Conservation (phyloP, 2,113 vertebrate genomes). For the Nannobrachium achirus region DNA sequence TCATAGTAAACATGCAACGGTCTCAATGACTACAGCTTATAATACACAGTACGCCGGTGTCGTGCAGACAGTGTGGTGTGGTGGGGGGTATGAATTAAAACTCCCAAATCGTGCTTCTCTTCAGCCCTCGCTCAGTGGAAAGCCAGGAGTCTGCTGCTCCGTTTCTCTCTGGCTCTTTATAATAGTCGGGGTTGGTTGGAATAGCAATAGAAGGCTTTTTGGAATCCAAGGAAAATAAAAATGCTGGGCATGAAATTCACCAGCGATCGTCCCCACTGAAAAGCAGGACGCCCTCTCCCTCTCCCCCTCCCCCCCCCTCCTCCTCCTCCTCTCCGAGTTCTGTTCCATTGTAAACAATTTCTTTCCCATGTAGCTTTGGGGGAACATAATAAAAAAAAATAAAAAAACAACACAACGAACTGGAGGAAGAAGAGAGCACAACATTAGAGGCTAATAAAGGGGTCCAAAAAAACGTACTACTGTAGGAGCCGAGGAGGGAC, state of each 20-base stretch:
- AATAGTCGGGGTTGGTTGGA: constrained; percentile 49
- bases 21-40: too few relatives aligned
- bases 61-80: too few relatives aligned
- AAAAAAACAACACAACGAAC: constrained; percentile 8
- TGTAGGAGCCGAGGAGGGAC: constrained; percentile 30
- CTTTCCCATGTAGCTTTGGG: constrained; percentile 67
- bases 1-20: too few relatives aligned
- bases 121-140: too few relatives aligned
- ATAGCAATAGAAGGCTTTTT: constrained; percentile 52
- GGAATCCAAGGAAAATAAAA: constrained; percentile 74
- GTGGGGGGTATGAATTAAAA: too few relatives aligned
- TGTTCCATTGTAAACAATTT: constrained; percentile 66
- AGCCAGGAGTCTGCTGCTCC: too few relatives aligned
- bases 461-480: constrained; percentile 7
- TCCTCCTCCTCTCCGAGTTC: constrained; percentile 53
- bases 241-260: constrained; percentile 61
- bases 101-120: too few relatives aligned
- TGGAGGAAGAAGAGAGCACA: constrained; percentile 29
- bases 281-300: constrained; percentile 29
- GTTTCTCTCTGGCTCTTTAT: constrained; percentile 42
- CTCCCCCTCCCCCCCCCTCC: constrained; percentile 37
- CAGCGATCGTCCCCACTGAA: constrained; percentile 66
- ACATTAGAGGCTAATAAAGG: constrained; percentile 46
- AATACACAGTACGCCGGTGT: too few relatives aligned
- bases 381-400: constrained; percentile 39